Conservation (phyloP, 2,113 vertebrate genomes). For the Podarcis muralis region DNA sequence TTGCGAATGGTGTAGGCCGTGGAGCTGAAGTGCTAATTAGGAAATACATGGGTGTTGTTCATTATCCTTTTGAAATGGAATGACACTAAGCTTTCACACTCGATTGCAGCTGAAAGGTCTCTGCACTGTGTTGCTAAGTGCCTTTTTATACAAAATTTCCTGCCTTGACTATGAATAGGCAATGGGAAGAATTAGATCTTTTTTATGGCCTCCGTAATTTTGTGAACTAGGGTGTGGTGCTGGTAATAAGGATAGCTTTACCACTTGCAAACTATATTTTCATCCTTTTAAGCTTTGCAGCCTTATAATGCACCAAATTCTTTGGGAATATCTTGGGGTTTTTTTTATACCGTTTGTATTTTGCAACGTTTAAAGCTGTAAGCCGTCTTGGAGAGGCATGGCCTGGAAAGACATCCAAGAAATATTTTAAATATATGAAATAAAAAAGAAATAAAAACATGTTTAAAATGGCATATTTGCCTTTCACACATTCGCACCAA, state of each 20-base stretch:
- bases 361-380: too few relatives aligned
- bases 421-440: too few relatives aligned
- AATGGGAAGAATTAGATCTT: neutral
- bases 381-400: too few relatives aligned
- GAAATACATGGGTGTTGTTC: neutral
- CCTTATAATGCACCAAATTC: neutral
- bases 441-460: too few relatives aligned
- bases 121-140: constrained; percentile 5
- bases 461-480: too few relatives aligned
- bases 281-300: neutral
- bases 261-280: neutral
- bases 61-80: constrained; percentile 31
- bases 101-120: neutral
- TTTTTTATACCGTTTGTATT: too few relatives aligned
- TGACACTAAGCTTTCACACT: constrained; percentile 16
- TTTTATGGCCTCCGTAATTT: neutral
- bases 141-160: constrained; percentile 5
- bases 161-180: neutral
- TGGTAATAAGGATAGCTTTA: neutral
- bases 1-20: neutral
- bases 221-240: neutral
- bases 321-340: too few relatives aligned
- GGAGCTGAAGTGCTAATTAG: constrained; percentile 16
- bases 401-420: too few relatives aligned
- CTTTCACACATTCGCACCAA: too few relatives aligned